phyloP scores from a whole-genome alignment of 2,888 invertebrate species.

The Acrocera orbiculus region DNA sequence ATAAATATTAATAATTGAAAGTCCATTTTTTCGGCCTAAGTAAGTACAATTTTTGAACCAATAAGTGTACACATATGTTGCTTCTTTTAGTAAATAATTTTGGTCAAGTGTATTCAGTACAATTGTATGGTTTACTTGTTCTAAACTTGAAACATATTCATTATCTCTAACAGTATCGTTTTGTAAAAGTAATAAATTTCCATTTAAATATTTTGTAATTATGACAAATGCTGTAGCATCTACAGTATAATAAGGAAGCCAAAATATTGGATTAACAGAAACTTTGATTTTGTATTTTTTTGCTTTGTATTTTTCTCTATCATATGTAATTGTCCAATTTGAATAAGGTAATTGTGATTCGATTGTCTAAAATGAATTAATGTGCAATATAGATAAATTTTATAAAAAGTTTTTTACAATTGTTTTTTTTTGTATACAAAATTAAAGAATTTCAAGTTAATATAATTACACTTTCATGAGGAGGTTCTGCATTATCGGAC shows the following conservation, averaged over 20 bases:
- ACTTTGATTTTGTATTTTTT: slow-evolving; percentile 44
- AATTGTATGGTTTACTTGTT: slow-evolving; percentile 40
- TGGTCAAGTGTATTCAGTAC: slow-evolving; percentile 41
- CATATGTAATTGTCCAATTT: slow-evolving; percentile 45
- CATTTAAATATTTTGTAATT: slow-evolving; percentile 49
- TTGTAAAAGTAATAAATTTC: slow-evolving; percentile 46
- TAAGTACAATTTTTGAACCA: slow-evolving; percentile 68
- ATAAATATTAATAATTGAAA: slow-evolving; percentile 45
- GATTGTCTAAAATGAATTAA: slow-evolving; percentile 20
- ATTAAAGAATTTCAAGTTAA: too few species aligned
- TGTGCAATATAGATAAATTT: neutral
- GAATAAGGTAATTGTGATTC: slow-evolving; percentile 34
- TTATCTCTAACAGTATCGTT: slow-evolving; percentile 36
- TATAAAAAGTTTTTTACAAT: neutral
- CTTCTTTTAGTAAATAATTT: slow-evolving; percentile 37
- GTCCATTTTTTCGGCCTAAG: slow-evolving; percentile 43
- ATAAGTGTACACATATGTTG: slow-evolving; percentile 42
- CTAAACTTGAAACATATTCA: slow-evolving; percentile 45
- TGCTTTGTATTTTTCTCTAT: slow-evolving; percentile 34
- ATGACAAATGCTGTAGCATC: too few species aligned
- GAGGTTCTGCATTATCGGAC: slow-evolving; percentile 36
- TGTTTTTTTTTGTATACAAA: too few species aligned
- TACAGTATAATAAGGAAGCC: slow-evolving; percentile 25
- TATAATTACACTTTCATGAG: slow-evolving; percentile 15
- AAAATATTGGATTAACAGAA: slow-evolving; percentile 28